phyloP scores from a whole-genome alignment of 1,140 invertebrate genomes.

The Drosophila jambulina region DNA sequence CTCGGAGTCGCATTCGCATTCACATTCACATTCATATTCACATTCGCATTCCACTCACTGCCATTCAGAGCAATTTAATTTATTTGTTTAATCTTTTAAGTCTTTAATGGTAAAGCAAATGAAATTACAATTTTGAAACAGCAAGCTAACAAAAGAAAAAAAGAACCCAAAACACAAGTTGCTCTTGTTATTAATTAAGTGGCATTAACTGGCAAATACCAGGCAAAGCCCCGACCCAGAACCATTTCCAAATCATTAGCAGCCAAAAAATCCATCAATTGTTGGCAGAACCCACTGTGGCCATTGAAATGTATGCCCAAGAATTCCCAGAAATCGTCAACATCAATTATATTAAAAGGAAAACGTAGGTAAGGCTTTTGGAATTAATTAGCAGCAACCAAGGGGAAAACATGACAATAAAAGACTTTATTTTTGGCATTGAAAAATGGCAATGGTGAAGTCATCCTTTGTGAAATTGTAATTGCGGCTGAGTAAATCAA shows the following conservation, averaged over 20 bases:
- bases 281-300: neutral
- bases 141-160: neutral
- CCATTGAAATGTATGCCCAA: constrained; percentile 9
- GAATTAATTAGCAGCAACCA: constrained; percentile 7
- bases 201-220: constrained; percentile 56
- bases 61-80: constrained; percentile 33
- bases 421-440: neutral
- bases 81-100: constrained; percentile 65
- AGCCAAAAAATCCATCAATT: neutral
- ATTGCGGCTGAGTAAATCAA: neutral
- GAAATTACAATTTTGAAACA: constrained; percentile 55
- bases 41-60: neutral
- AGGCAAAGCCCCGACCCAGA: neutral
- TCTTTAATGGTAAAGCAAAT: constrained; percentile 58
- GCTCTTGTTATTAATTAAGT: constrained; percentile 71
- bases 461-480: neutral
- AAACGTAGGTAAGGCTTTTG: constrained; percentile 1
- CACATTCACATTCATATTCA: neutral
- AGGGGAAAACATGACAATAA: neutral
- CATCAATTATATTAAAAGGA: constrained; percentile 9
- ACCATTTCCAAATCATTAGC: constrained; percentile 33
- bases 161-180: constrained; percentile 36
- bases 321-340: constrained; percentile 9
- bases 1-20: constrained; percentile 13
- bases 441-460: too few species aligned